phyloP scores from a whole-genome alignment of 2,888 invertebrate species.

The Rambutsinella grinnellia region DNA sequence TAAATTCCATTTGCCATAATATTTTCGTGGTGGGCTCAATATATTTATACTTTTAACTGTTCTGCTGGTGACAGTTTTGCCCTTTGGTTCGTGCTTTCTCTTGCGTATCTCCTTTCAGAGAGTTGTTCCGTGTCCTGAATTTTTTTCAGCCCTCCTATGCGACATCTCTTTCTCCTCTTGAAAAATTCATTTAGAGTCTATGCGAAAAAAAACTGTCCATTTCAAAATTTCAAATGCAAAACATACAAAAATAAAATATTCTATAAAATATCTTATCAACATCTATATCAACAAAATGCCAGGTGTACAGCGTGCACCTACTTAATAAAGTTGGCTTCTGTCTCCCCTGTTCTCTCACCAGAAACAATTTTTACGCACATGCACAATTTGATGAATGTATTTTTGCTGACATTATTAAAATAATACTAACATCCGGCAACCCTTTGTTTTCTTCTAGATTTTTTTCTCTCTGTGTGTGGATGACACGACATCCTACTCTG shows the following conservation, averaged over 20 bases:
- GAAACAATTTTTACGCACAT: slow-evolving; percentile 35
- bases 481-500: slow-evolving; percentile 32
- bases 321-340: not conserved
- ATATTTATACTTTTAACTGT: no score
- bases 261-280: not conserved
- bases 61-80: no score
- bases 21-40: no score
- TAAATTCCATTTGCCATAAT: no score
- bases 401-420: slow-evolving; percentile 16
- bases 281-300: not conserved
- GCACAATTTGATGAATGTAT: slow-evolving; percentile 39
- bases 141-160: no score
- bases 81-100: no score
- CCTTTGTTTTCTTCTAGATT: slow-evolving; percentile 46
- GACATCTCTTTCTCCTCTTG: not conserved
- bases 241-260: not conserved
- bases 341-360: not conserved
- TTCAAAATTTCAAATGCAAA: not conserved
- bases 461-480: slow-evolving; percentile 40
- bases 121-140: no score
- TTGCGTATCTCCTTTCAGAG: no score
- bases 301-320: not conserved
- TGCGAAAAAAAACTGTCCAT: not conserved
- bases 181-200: not conserved
- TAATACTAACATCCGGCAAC: slow-evolving; percentile 44